phyloP scores from a whole-genome alignment of 2,797 vertebrate species.

The Clarias laeviceps region DNA sequence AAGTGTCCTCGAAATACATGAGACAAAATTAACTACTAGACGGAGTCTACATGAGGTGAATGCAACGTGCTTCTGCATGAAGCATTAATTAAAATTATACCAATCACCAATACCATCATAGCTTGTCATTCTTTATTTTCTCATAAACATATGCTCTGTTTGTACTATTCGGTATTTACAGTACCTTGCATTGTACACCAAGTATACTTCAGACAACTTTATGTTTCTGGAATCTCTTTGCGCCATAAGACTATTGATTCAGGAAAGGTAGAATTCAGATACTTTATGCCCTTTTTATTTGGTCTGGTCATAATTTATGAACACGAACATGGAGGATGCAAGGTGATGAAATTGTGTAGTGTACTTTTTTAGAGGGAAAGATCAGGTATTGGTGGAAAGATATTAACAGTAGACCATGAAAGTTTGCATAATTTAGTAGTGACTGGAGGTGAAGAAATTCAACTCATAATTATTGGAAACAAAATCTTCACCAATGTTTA shows the following conservation, averaged over 20 bases:
- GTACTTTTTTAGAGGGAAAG: not conserved
- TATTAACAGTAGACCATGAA: not conserved
- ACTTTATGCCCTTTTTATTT: not conserved
- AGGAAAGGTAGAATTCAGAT: not conserved
- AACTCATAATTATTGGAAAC: not conserved
- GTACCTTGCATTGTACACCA: not conserved
- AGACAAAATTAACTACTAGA: slow-evolving; percentile 19
- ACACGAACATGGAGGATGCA: not conserved
- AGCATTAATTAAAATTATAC: not conserved
- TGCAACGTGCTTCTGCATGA: not conserved
- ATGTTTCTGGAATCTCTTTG: not conserved
- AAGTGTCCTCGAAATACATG: slow-evolving; percentile 1
- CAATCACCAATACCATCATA: not conserved
- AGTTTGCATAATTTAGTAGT: not conserved
- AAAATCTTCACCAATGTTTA: not conserved
- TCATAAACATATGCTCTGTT: not conserved
- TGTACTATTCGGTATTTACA: not conserved
- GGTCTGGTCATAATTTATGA: slow-evolving; percentile 3
- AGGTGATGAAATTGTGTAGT: not conserved
- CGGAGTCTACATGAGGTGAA: not conserved
- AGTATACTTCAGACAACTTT: not conserved
- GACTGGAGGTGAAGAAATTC: not conserved
- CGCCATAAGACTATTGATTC: not conserved
- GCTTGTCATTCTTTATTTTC: not conserved
- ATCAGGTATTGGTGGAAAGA: not conserved